phyloP scores from a whole-genome alignment of 2,113 vertebrate genomes.

The Protomyctophum bolini region DNA sequence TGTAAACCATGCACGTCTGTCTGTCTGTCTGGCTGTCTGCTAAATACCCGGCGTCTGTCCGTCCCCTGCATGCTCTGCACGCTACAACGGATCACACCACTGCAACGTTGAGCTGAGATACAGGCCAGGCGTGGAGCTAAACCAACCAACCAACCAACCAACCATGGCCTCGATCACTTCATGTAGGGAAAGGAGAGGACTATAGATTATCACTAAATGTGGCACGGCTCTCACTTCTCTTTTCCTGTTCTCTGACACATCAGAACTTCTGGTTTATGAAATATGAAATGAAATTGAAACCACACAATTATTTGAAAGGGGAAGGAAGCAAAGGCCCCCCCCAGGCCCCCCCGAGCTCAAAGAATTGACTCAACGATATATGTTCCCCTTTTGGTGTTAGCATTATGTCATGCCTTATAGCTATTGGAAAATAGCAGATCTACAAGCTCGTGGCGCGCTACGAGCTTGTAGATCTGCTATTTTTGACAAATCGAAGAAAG shows the following conservation, averaged over 20 bases:
- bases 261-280: slow-evolving; percentile 24
- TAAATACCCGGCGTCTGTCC: slow-evolving; percentile 35
- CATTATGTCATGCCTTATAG: no score
- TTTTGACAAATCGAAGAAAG: no score
- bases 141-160: no score
- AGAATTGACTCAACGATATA: no score
- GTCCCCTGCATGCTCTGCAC: neutral
- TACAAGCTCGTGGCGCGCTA: no score
- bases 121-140: neutral
- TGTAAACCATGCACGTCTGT: neutral
- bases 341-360: no score
- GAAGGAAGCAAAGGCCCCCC: neutral
- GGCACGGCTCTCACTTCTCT: slow-evolving; percentile 22
- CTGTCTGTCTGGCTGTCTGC: neutral
- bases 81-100: slow-evolving; percentile 27
- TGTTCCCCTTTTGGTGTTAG: no score
- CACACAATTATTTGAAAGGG: neutral
- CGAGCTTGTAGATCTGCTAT: no score
- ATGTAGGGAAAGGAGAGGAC: neutral
- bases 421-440: no score
- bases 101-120: slow-evolving; percentile 29
- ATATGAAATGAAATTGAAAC: neutral
- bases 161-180: neutral
- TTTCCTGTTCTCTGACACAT: slow-evolving; percentile 22
- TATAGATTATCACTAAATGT: slow-evolving; percentile 19